These are phyloP conservation scores for Prinia subflava DNA, from an alignment of 2,113 vertebrate species.

Conservation along the genomic window DNA sequence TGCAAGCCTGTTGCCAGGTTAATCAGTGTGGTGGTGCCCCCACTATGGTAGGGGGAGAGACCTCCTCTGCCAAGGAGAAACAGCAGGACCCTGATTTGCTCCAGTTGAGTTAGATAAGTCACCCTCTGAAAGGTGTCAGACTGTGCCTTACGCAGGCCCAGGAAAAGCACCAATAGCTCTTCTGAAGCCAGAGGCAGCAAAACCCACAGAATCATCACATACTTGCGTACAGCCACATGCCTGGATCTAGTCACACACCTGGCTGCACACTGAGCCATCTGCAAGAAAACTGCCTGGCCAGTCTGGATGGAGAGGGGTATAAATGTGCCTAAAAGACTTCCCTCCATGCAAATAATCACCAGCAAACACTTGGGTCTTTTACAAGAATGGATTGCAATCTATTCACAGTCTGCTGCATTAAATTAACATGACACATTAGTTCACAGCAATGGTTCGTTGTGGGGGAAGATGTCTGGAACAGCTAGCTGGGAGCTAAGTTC, in stretches of 20 bases:
- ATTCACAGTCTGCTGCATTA: background rate
- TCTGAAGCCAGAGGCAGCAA: background rate
- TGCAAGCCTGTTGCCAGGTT: background rate
- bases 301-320: background rate
- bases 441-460: background rate
- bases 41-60: rapidly evolving
- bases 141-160: background rate
- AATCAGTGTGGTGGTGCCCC: background rate
- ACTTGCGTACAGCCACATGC: background rate
- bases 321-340: background rate
- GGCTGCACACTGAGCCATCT: background rate
- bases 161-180: background rate
- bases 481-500: background rate
- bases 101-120: background rate
- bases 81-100: background rate
- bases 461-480: background rate
- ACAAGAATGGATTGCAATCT: background rate
- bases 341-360: background rate
- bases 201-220: rapidly evolving
- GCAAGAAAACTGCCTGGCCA: background rate
- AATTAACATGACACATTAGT: background rate
- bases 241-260: background rate
- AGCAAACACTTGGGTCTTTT: background rate
- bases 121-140: background rate
- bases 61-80: background rate